These are phyloP conservation scores for Eutolmus rufibarbis DNA, from an alignment of 2,888 invertebrate genomes.

Conservation along the genomic window DNA sequence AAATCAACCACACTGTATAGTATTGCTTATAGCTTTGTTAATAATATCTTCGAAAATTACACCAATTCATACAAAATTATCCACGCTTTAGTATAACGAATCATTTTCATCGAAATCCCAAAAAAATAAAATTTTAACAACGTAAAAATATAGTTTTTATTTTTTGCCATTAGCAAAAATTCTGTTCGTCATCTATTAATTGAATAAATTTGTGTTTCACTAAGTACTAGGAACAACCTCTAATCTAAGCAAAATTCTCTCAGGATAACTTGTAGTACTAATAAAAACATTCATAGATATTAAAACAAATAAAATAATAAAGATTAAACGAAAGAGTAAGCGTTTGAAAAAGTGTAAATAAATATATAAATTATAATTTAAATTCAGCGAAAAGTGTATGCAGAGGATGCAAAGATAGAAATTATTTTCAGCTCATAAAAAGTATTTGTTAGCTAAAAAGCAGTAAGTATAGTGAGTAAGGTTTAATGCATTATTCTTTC, in stretches of 20 bases:
- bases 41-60: not conserved
- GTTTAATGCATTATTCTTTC: conserved; percentile 32
- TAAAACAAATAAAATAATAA: not conserved
- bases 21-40: not conserved
- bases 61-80: not conserved
- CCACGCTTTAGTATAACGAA: not conserved
- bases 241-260: conserved; percentile 27
- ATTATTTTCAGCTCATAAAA: conserved; percentile 8
- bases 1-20: conserved; percentile 20
- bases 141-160: not conserved
- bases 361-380: not conserved
- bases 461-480: conserved; percentile 22
- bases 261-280: conserved; percentile 6
- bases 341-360: not conserved
- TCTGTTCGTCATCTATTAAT: conserved; percentile 18
- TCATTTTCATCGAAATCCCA: not conserved
- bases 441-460: conserved; percentile 11
- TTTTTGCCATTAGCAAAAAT: conserved; percentile 24
- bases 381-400: not conserved
- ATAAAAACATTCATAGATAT: conserved; percentile 17
- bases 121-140: conserved; percentile 2
- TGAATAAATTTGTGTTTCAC: conserved; percentile 12
- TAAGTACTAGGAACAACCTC: conserved; percentile 29
- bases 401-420: conserved; percentile 9
- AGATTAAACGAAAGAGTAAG: not conserved